Conservation (phyloP, 2,113 vertebrate species). For the Toxotes chatareus region DNA sequence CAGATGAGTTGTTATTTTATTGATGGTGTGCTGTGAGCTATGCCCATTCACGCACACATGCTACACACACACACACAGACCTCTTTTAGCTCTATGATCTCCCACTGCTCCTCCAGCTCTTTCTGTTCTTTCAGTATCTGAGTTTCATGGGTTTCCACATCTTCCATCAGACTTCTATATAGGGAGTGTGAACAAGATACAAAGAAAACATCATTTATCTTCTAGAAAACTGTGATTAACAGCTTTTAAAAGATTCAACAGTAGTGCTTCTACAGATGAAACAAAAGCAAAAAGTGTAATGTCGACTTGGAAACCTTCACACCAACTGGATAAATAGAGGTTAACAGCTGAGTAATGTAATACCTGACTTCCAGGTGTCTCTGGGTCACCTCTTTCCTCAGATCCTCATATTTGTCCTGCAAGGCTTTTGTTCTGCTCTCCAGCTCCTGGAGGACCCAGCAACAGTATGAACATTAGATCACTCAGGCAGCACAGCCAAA, state of each 20-base stretch:
- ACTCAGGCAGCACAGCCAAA: conserved; percentile 1
- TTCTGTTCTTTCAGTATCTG: conserved; percentile 83
- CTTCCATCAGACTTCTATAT: conserved; percentile 85
- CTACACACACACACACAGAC: conserved; percentile 70
- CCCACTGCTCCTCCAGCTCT: conserved; percentile 83
- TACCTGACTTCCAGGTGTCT: conserved; percentile 87
- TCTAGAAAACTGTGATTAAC: conserved; percentile 23
- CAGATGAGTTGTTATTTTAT: conserved; percentile 49
- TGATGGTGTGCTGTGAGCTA: conserved; percentile 26
- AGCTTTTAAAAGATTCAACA: conserved; percentile 7
- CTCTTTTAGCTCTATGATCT: conserved; percentile 84
- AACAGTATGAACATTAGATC: background rate
- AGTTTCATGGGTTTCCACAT: conserved; percentile 81
- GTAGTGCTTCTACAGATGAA: background rate
- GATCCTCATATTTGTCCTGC: conserved; percentile 87
- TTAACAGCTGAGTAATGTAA: background rate
- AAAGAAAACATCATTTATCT: background rate
- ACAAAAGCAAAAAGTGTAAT: background rate
- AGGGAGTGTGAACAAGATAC: background rate
- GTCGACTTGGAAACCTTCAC: background rate
- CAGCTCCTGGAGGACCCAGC: conserved; percentile 81
- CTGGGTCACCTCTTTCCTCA: conserved; percentile 87
- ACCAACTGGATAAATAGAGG: background rate
- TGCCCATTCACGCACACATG: background rate
- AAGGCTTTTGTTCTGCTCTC: conserved; percentile 80